Evolutionary conservation across 2,888 invertebrate species (phyloP), one percentile per base, ranked within the genome.

Genomic region (Seira musarum): DNA sequence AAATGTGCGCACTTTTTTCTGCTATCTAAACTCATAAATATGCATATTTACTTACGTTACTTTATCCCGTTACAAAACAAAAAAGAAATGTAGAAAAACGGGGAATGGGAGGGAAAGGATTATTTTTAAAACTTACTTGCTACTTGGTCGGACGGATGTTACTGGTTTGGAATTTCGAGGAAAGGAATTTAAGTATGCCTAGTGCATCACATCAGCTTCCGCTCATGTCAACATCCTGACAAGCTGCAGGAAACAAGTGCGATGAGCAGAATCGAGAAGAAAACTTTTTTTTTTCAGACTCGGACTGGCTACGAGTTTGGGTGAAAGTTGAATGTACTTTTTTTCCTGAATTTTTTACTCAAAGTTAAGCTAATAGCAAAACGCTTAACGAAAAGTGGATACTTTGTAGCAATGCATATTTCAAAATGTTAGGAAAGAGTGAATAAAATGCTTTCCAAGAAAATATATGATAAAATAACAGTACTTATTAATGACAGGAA

Each of bases 1-100:
- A 60, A 60, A 60, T 15, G 49, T n/a, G 49, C 60, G 22, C 2
- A 22, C 21, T 19, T 19, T 60, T 60, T 60, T 21, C 60, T 60
- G 10, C 60, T 17, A 53, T 53, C 53, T 19, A 13, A 24, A 21
- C 57, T 68, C 68, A 68, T 68, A 68, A 68, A 68, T 68, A 68
- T 68, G 68, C 68, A 68, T 68, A 53, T 68, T 49, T 25, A 40
- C 66, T 40, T 17, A 63, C 63, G 13, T n/a, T n/a, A n/a, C n/a
- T n/a, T n/a, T n/a, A 60, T 60, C 60, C 60, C 21, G 10, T 8
- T 22, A 21, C 21, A 60, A 53, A 53, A 60, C 60, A 60, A 22
- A 22, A n/a, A 49, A n/a, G 15, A n/a, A 60, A 2, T 15, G 22
- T 60, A 60, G 5, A 21, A 21, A 60, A 60, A 21, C 30, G 22